A percentile compares a stretch with the other conserved stretches of the same genome.
Conservation (phyloP, 2,888 invertebrate species). For the Drosophila paranaensis region DNA sequence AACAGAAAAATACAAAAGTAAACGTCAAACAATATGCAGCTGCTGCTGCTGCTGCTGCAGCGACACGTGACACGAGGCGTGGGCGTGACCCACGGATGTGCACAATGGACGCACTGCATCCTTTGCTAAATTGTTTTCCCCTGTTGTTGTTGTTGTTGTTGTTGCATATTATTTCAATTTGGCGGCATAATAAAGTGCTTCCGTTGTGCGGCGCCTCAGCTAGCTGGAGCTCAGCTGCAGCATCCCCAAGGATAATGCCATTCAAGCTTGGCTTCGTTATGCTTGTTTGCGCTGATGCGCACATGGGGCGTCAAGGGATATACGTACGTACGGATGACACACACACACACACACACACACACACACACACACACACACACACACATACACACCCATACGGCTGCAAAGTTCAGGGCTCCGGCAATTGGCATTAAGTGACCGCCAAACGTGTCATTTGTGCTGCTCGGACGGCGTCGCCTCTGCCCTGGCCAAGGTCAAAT, state of each 20-base stretch:
- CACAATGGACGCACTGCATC: slow-evolving; percentile 66
- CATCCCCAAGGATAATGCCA: slow-evolving; percentile 72
- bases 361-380: too few species aligned
- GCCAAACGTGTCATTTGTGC: slow-evolving; percentile 54
- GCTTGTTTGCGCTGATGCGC: slow-evolving; percentile 66
- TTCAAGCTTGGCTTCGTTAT: slow-evolving; percentile 61
- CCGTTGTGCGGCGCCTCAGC: slow-evolving; percentile 39
- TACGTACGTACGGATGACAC: slow-evolving; percentile 3
- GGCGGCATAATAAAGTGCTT: slow-evolving; percentile 76
- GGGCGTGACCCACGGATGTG: slow-evolving; percentile 19
- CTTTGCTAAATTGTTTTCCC: slow-evolving; percentile 52
- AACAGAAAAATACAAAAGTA: slow-evolving; percentile 64
- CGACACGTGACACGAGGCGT: slow-evolving; percentile 16
- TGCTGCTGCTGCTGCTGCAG: neutral
- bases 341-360: slow-evolving; percentile 13
- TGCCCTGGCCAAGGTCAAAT: slow-evolving; percentile 70
- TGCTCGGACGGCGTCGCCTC: slow-evolving; percentile 40
- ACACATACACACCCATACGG: slow-evolving; percentile 18
- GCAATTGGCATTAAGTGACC: slow-evolving; percentile 42
- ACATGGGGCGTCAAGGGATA: slow-evolving; percentile 17
- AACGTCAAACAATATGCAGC: slow-evolving; percentile 55
- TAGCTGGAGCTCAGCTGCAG: slow-evolving; percentile 24
- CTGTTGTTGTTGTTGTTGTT: slow-evolving; percentile 47
- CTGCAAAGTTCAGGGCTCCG: slow-evolving; percentile 61
- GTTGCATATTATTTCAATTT: slow-evolving; percentile 76